A percentile compares a stretch with the other conserved stretches of the same genome.
These are phyloP conservation scores for Anthrax anthrax DNA, from an alignment of 2,888 invertebrate genomes.

Conservation along the genomic window DNA sequence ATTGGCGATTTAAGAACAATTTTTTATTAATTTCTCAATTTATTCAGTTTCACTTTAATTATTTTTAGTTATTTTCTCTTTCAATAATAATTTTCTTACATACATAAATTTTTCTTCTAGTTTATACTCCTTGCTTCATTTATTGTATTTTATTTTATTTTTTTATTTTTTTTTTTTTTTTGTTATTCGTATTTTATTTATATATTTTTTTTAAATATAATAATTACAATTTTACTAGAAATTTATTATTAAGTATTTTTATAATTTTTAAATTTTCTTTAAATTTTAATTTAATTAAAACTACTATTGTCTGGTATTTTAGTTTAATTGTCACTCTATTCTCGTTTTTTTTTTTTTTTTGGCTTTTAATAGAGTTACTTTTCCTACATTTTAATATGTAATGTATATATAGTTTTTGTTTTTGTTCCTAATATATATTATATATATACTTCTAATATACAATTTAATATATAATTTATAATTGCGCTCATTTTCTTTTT, in stretches of 20 bases:
- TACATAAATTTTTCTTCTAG: too few species aligned
- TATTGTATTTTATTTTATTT: not conserved
- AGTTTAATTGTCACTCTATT: not conserved
- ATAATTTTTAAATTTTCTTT: too few species aligned
- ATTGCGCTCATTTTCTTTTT: not conserved
- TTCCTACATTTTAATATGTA: not conserved
- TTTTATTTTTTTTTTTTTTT: not conserved
- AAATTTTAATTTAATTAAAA: not conserved
- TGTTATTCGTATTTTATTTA: too few species aligned
- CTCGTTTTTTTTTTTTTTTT: not conserved
- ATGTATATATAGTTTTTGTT: not conserved
- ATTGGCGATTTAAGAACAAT: not conserved
- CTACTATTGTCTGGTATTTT: constrained; percentile 8
- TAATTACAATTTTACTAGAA: too few species aligned
- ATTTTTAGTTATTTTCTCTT: too few species aligned
- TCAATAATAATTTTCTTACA: too few species aligned
- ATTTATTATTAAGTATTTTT: too few species aligned
- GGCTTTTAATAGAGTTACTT: not conserved
- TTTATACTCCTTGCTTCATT: too few species aligned
- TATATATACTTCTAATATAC: too few species aligned
- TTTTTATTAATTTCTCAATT: not conserved
- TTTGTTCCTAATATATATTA: too few species aligned
- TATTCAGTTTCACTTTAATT: too few species aligned
- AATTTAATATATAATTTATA: not conserved
- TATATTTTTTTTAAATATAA: too few species aligned